Evolutionary conservation across 2,888 invertebrate genomes (phyloP), one percentile per base, ranked within the genome.

Genomic region (Parapristionchus giblindavisi): DNA sequence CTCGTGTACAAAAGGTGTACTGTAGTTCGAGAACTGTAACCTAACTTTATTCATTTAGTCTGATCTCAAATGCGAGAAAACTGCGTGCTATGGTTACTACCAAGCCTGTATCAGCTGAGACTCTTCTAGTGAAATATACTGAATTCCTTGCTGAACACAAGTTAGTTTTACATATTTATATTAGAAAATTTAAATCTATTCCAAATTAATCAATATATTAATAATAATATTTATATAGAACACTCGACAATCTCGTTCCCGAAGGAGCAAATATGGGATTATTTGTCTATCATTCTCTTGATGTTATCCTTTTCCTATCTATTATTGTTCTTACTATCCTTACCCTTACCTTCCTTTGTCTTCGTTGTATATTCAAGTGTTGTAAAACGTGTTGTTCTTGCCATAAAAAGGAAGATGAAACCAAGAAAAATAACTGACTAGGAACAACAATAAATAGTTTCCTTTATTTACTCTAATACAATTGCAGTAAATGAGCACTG

Each of bases 131-230:
- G 3, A 54, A 70, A 61, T 84, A 82, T 81, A 80, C 84, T 0
- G 83, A 81, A 63, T 81, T 84, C 58, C 61, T 81, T 27, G 83
- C 82, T 8, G 77, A 82, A 75, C 83, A 83, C 80, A 82, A 75
- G 63, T 68, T 34, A 2, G 24, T 29, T 6, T n/a, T 11, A 8
- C 17, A 58, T 58, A 21, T 38, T 1, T 17, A 5, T 1, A 38
- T 61, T 1, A 0, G 34, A 2, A 24, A 24, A 3, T n/a, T n/a
- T n/a, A n/a, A n/a, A n/a, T n/a, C n/a, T n/a, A n/a, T n/a, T n/a
- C n/a, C n/a, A n/a, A n/a, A n/a, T n/a, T n/a, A n/a, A n/a, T n/a
- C n/a, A n/a, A n/a, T n/a, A n/a, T n/a, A n/a, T n/a, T n/a, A n/a
- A n/a, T 27, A 38, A 6, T 17, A 6, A 21, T 21, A 32, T 34